Evolutionary conservation across 1,140 invertebrate species (phyloP).

Genomic region (Drosophila ananassae): DNA sequence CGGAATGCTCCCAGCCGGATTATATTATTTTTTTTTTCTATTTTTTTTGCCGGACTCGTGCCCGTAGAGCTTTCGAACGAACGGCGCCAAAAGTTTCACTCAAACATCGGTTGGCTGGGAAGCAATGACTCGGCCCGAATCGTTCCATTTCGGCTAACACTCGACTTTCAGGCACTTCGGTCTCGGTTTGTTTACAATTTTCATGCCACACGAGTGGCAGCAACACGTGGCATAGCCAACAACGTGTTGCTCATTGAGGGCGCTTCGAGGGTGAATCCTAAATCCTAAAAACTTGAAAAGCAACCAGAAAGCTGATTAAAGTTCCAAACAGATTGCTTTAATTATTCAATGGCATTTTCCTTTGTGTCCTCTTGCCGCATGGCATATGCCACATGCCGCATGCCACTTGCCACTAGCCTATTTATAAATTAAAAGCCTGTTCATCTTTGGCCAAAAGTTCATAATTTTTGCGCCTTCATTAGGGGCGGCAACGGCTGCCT

Average conservation of each 20-base stretch:
- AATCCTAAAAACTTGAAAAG: too few relatives aligned
- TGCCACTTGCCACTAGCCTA: constrained; percentile 19
- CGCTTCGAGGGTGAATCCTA: too few relatives aligned
- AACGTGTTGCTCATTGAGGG: constrained; percentile 16
- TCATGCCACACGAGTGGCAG: constrained; percentile 9
- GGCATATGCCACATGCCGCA: background rate
- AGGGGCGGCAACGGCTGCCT: constrained; percentile 23
- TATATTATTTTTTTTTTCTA: background rate
- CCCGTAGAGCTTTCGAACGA: constrained; percentile 56
- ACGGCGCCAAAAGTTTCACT: constrained; percentile 57
- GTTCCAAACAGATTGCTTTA: constrained; percentile 1
- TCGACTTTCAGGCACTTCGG: constrained; percentile 21
- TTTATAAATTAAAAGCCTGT: constrained; percentile 72
- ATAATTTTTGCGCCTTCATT: constrained; percentile 75
- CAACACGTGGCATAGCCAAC: constrained; percentile 2
- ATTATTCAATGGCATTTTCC: constrained; percentile 2
- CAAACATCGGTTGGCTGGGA: constrained; percentile 52
- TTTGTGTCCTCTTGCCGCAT: background rate
- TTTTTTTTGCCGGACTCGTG: constrained; percentile 14
- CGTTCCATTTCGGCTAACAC: constrained; percentile 1
- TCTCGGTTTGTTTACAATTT: constrained; percentile 65
- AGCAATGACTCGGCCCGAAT: constrained; percentile 9
- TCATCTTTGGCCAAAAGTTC: constrained; percentile 71
- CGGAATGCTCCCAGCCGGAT: constrained; percentile 45
- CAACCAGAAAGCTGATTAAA: constrained; percentile 4